Evolutionary conservation across 2,113 vertebrate species (phyloP).

Genomic region (Pluvianellus socialis): DNA sequence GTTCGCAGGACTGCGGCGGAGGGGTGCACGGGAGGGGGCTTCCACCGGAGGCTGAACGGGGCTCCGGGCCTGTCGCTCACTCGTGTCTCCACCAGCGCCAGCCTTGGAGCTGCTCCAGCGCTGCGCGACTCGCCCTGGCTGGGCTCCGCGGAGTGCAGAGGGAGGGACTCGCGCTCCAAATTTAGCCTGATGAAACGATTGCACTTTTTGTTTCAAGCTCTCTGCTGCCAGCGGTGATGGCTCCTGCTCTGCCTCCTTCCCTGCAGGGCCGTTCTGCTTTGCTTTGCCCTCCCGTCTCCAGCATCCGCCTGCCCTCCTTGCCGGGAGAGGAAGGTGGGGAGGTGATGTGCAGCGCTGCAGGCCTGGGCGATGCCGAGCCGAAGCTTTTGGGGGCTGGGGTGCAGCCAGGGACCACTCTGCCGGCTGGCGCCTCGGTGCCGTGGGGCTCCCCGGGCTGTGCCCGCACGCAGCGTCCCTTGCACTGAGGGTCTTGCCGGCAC

Average conservation of each 20-base stretch:
- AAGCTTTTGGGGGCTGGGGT: fast-evolving
- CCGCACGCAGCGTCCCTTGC: background rate
- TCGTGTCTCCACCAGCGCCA: background rate
- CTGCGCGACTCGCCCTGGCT: background rate
- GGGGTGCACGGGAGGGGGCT: background rate
- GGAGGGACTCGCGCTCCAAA: constrained; percentile 14
- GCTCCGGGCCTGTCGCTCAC: fast-evolving
- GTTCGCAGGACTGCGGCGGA: fast-evolving
- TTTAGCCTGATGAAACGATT: constrained; percentile 48
- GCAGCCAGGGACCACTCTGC: background rate
- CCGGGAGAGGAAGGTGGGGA: fast-evolving
- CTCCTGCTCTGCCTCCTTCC: background rate
- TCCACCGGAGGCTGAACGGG: fast-evolving
- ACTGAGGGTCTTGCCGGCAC: fast-evolving
- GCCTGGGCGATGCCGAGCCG: fast-evolving
- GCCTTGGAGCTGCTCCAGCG: background rate
- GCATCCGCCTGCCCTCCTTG: background rate
- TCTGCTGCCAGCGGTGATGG: background rate
- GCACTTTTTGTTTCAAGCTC: background rate
- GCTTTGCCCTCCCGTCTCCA: background rate
- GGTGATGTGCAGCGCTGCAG: background rate
- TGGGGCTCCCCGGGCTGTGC: background rate
- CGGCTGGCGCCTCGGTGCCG: background rate
- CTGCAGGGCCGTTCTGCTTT: background rate
- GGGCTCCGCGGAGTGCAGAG: background rate